Base-by-base conservation (phyloP, 1,140 invertebrate species). In the Triops cancriformis region DNA sequence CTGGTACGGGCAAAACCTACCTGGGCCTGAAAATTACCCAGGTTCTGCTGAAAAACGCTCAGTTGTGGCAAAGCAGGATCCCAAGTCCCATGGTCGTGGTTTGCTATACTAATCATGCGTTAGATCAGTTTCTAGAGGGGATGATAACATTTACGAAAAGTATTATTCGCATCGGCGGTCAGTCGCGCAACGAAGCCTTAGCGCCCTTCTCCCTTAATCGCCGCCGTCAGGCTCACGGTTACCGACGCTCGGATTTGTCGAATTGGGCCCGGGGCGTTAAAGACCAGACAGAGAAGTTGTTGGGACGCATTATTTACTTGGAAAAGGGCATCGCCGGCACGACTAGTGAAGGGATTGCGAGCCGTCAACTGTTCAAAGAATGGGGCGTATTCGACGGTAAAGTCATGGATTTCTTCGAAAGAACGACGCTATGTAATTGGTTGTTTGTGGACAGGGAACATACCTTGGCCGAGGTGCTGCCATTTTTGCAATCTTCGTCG, bases 71-170 rank as follows among this genome's bases (percentile, higher is more conserved):
- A 42, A 45, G 12, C 31, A 42, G 27, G 14, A n/a, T 27, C 4
- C 81, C 80, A 14, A 73, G 51, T n/a, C 90, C 91, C 5, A 90
- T 96, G 76, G 83, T 96, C 1, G 86, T 96, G 12, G 88, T 96
- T 26, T 94, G 93, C 82, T 94, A 90, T 80, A 95, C 93, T 0
- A 96, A 96, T 82, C 93, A 95, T 84, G 94, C 94, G 1, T 83
- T 96, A 2, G 94, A 96, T 86, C 93, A 96, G 82, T 95, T 96
- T 85, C 83, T 96, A n/a, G 89, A 93, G 83, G 91, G 90, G 23
- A 76, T 41, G 73, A 42, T 41, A 28, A 31, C 12, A 12, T 76
- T 80, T 73, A 82, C 78, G 4, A 72, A 77, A 6, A 82, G 83
- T 7, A 85, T 95, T 76, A 85, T 93, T 14, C 87, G 94, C 31